phyloP scores from a whole-genome alignment of 2,113 vertebrate species.

The Junco hyemalis region DNA sequence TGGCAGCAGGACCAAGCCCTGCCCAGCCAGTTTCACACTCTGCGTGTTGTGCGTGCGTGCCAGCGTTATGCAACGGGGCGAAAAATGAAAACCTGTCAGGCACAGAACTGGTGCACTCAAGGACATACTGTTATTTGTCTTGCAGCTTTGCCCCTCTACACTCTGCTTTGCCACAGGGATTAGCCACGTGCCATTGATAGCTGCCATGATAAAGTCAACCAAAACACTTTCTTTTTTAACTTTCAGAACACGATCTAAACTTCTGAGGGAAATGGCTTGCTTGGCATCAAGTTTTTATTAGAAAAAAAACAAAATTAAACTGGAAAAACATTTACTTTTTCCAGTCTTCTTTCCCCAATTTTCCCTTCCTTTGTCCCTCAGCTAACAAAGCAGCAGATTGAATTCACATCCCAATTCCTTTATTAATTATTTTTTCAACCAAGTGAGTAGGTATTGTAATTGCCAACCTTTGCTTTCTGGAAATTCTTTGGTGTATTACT shows the following conservation, averaged over 20 bases:
- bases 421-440: constrained; percentile 2
- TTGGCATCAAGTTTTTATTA: neutral
- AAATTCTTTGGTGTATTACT: constrained; percentile 85
- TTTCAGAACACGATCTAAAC: neutral
- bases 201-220: constrained; percentile 10
- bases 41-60: neutral
- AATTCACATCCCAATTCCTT: neutral
- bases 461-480: constrained; percentile 55
- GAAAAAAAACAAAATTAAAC: neutral
- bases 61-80: constrained; percentile 39
- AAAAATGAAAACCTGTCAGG: constrained; percentile 50
- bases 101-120: constrained; percentile 41
- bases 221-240: neutral
- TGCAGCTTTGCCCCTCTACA: constrained; percentile 23
- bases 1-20: neutral
- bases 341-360: neutral
- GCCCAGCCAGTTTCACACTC: neutral
- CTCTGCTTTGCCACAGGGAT: neutral
- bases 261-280: neutral
- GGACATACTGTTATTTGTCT: constrained; percentile 61
- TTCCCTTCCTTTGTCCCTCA: neutral
- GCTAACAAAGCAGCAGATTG: neutral
- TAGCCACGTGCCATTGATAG: constrained; percentile 23
- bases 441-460: constrained; percentile 37
- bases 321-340: neutral